Conservation (phyloP, 2,113 vertebrate genomes). For the Emydura subglobosa region DNA sequence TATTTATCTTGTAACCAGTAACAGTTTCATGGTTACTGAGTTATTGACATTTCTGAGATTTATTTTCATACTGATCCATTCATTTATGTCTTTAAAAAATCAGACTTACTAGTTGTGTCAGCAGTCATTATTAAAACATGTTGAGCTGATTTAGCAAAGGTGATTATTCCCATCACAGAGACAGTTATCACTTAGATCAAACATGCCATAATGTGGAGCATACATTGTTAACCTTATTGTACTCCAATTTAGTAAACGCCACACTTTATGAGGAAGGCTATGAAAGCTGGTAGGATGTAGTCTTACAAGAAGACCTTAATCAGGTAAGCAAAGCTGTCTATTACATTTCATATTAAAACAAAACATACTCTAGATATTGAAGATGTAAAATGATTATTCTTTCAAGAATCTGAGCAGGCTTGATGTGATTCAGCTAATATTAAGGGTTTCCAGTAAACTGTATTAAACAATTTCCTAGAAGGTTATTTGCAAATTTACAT, state of each 20-base stretch:
- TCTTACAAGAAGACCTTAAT: neutral
- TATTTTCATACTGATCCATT: neutral
- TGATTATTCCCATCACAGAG: neutral
- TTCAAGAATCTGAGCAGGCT: neutral
- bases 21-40: neutral
- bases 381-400: neutral
- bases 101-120: neutral
- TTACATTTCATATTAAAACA: conserved; percentile 18
- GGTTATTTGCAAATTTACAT: neutral
- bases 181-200: rapidly evolving
- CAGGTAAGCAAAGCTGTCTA: neutral
- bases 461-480: conserved; percentile 6
- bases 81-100: neutral
- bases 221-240: neutral
- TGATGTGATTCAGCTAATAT: neutral
- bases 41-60: neutral
- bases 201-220: neutral
- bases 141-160: neutral
- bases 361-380: neutral
- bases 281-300: neutral
- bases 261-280: neutral
- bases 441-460: conserved; percentile 17
- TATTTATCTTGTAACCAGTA: neutral
- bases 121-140: neutral
- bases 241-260: neutral